These are phyloP conservation scores for Herpetotheres cachinnans DNA, from an alignment of 2,113 vertebrate genomes.

Conservation along the genomic window DNA sequence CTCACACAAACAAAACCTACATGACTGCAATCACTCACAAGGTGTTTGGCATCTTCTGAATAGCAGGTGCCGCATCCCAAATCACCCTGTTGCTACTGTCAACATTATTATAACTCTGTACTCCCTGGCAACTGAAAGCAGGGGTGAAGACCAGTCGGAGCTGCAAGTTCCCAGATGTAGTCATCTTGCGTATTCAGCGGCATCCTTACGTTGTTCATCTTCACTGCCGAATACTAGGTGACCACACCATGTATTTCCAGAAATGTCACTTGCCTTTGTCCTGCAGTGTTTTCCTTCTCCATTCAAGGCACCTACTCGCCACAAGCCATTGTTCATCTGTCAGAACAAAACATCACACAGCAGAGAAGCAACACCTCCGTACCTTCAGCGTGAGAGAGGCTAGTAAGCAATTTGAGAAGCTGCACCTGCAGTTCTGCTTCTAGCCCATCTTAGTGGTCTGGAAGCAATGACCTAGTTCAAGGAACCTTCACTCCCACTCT, in stretches of 20 bases:
- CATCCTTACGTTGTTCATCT: not conserved
- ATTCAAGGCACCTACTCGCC: not conserved
- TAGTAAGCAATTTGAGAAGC: not conserved
- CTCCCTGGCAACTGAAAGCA: not conserved
- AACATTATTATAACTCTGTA: accelerated
- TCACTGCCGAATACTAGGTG: not conserved
- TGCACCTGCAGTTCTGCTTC: not conserved
- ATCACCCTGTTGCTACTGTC: not conserved
- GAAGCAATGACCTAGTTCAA: not conserved
- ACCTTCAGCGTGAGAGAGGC: not conserved
- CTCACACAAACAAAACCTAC: not conserved
- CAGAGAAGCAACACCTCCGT: not conserved
- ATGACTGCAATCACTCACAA: not conserved
- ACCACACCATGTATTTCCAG: not conserved
- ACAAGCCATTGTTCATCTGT: not conserved
- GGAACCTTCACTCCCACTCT: not conserved
- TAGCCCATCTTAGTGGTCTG: not conserved
- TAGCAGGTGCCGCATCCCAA: not conserved
- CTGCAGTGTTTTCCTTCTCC: not conserved
- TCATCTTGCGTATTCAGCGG: not conserved
- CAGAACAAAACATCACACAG: not conserved
- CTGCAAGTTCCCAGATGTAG: not conserved
- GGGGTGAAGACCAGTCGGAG: not conserved
- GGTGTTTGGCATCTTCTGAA: not conserved
- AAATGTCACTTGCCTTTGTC: not conserved